Evolutionary conservation across 2,888 invertebrate species (phyloP).

Genomic region (Pammene aurita): DNA sequence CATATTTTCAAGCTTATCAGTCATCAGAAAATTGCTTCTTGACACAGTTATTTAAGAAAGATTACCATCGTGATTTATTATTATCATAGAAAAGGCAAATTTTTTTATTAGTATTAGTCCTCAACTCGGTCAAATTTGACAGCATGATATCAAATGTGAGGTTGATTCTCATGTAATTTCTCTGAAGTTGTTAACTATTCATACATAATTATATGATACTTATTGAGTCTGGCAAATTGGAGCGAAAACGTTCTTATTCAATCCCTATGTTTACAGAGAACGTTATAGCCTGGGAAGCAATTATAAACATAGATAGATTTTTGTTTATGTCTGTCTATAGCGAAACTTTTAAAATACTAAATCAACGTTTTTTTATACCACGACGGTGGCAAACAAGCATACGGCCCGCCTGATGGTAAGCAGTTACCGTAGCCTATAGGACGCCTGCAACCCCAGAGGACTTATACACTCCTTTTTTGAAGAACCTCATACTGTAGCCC

Average conservation of each 20-base stretch:
- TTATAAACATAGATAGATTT: not conserved
- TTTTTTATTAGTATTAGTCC: not conserved
- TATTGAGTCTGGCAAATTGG: not conserved
- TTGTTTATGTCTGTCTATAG: not conserved
- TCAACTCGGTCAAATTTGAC: not conserved
- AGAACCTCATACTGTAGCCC: too few relatives aligned
- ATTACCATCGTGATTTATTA: not conserved
- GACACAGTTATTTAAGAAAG: not conserved
- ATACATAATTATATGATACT: not conserved
- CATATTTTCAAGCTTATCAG: conserved; percentile 33
- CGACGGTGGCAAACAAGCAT: too few relatives aligned
- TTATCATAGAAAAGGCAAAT: not conserved
- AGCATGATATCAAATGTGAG: not conserved
- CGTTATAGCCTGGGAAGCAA: not conserved
- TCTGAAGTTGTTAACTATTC: not conserved
- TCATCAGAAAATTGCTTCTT: not conserved
- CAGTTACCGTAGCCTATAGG: too few relatives aligned
- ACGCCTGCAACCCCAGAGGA: too few relatives aligned
- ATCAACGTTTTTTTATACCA: too few relatives aligned
- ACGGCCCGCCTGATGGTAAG: too few relatives aligned
- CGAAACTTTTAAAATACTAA: too few relatives aligned
- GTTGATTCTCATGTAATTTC: conserved; percentile 5
- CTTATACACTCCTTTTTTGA: too few relatives aligned
- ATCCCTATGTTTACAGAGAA: not conserved
- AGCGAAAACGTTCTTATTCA: not conserved